Evolutionary conservation across 2,797 vertebrate species (phyloP).

Genomic region (Syncerus caffer): DNA sequence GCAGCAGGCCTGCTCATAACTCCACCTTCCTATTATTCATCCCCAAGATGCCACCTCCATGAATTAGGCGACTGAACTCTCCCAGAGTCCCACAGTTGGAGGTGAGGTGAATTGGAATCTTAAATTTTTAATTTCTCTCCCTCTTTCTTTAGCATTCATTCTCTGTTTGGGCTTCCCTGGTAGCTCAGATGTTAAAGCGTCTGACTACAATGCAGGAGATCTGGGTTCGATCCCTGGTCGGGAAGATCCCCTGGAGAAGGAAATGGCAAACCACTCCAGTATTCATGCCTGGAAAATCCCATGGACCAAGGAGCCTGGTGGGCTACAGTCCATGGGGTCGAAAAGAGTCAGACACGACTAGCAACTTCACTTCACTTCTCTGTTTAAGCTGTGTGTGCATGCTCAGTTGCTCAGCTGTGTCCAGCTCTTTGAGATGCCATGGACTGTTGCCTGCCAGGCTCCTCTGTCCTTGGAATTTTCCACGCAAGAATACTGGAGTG

Average conservation of each 20-base stretch:
- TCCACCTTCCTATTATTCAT: not conserved
- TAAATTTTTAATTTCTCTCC: not conserved
- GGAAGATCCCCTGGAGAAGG: too few relatives aligned
- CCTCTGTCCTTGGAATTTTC: not conserved
- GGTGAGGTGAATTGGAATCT: not conserved
- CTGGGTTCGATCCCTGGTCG: too few relatives aligned
- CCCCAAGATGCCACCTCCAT: fast-evolving
- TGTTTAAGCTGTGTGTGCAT: not conserved
- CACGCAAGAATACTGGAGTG: not conserved
- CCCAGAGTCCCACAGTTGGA: not conserved
- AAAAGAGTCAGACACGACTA: too few relatives aligned
- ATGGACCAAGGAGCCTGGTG: too few relatives aligned
- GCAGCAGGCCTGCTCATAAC: not conserved
- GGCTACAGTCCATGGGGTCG: too few relatives aligned
- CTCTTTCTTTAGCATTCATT: not conserved
- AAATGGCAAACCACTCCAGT: too few relatives aligned
- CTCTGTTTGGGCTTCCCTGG: too few relatives aligned
- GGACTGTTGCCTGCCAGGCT: not conserved
- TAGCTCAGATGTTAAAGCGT: too few relatives aligned
- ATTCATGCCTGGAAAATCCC: too few relatives aligned
- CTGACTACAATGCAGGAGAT: too few relatives aligned
- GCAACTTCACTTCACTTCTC: not conserved
- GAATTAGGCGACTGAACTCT: too few relatives aligned
- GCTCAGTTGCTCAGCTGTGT: not conserved
- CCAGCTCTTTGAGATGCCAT: not conserved